Percentiles rank a stretch among this genome's conserved stretches.
These are phyloP conservation scores for Carabus problematicus DNA, from an alignment of 2,888 invertebrate species.

Conservation along the genomic window DNA sequence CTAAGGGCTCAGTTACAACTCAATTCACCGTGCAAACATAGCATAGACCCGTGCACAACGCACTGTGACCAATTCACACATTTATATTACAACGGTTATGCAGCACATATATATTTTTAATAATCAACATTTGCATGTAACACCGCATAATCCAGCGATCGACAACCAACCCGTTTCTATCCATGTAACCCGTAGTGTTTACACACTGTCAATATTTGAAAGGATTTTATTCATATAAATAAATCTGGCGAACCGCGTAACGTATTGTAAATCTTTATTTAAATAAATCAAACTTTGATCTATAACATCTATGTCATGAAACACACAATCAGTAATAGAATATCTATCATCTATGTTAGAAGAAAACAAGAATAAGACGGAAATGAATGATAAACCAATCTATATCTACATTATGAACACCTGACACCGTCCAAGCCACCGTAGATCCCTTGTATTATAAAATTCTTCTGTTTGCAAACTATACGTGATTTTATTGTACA, in stretches of 20 bases:
- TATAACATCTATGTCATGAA: neutral
- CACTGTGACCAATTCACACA: conserved; percentile 34
- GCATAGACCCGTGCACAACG: conserved; percentile 27
- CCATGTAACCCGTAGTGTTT: conserved; percentile 3
- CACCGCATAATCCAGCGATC: neutral
- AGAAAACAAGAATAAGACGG: neutral
- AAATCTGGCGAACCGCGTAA: neutral
- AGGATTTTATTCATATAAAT: neutral
- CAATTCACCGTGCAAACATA: conserved; percentile 20
- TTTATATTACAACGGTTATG: conserved; percentile 19
- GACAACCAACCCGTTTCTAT: neutral
- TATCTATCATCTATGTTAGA: neutral
- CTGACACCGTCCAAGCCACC: neutral
- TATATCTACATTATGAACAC: neutral
- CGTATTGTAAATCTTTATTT: neutral
- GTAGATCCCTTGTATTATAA: conserved; percentile 4
- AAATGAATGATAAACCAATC: neutral
- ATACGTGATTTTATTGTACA: conserved; percentile 22
- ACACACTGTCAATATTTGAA: conserved; percentile 21
- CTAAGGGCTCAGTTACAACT: conserved; percentile 25
- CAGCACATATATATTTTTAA: conserved; percentile 21
- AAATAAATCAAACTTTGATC: too few relatives aligned
- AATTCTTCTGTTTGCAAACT: conserved; percentile 39
- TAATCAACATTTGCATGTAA: conserved; percentile 8
- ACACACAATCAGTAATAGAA: neutral